phyloP scores from a whole-genome alignment of 2,888 invertebrate genomes.

The Cosmopolites sordidus region DNA sequence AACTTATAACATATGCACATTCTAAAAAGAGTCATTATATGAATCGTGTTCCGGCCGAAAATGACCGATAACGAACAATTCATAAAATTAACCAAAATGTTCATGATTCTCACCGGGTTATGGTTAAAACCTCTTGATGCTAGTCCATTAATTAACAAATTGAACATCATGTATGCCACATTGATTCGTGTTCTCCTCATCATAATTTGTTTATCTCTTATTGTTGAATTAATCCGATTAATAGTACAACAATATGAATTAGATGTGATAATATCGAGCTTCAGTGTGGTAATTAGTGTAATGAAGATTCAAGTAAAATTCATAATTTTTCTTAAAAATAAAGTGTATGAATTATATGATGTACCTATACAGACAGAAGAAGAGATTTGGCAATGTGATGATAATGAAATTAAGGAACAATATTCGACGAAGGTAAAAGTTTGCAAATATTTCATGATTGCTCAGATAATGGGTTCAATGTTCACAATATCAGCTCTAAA shows the following conservation, averaged over 20 bases:
- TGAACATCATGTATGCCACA: not conserved
- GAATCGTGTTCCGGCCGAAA: too few relatives aligned
- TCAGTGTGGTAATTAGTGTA: not conserved
- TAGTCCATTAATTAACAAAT: not conserved
- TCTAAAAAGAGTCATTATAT: too few relatives aligned
- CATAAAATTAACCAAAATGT: not conserved
- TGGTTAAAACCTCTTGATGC: not conserved
- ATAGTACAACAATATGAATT: conserved; percentile 2
- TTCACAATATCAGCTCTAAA: not conserved
- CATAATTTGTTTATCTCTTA: not conserved
- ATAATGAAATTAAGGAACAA: not conserved
- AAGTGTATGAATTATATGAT: not conserved
- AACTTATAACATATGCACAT: too few relatives aligned
- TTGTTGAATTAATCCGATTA: not conserved
- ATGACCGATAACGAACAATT: not conserved
- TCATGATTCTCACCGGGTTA: not conserved
- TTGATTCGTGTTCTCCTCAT: too few relatives aligned
- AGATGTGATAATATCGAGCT: not conserved
- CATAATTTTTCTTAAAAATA: conserved; percentile 2
- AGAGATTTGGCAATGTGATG: not conserved
- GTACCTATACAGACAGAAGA: not conserved
- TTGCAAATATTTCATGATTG: not conserved
- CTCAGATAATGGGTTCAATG: not conserved
- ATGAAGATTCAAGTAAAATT: conserved; percentile 5
- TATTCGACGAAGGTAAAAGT: conserved; percentile 5